Conservation (phyloP, 2,888 invertebrate genomes). For the Chloroclysta siterata region DNA sequence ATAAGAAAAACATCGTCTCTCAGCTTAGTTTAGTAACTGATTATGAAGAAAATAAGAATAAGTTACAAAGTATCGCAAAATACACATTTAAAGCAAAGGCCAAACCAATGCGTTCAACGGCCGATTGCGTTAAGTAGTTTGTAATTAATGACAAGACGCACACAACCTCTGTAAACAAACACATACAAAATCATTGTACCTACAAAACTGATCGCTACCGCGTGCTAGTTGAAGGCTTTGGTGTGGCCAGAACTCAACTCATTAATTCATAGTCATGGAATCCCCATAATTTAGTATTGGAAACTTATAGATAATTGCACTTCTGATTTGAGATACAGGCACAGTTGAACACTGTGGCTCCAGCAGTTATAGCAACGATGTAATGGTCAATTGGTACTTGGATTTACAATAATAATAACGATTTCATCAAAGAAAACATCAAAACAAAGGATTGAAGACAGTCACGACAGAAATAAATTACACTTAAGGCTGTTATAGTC, state of each 20-base stretch:
- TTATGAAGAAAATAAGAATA: not conserved
- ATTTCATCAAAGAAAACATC: no score
- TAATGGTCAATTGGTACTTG: no score
- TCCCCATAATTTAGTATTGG: conserved; percentile 27
- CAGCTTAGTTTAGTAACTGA: not conserved
- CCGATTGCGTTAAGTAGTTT: no score
- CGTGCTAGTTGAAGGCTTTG: not conserved
- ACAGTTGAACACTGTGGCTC: not conserved
- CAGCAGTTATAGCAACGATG: not conserved
- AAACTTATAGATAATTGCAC: conserved; percentile 66
- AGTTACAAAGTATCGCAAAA: not conserved
- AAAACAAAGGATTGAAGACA: no score
- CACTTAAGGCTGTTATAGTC: no score
- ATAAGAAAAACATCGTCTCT: not conserved
- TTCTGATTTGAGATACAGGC: conserved; percentile 54
- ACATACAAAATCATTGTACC: no score
- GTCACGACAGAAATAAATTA: no score
- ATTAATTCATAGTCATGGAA: conserved; percentile 35
- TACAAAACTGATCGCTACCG: not conserved
- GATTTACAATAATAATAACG: no score
- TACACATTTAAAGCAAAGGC: not conserved
- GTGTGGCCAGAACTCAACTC: not conserved
- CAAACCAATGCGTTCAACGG: not conserved
- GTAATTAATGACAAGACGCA: no score
- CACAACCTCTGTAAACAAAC: not conserved